These are phyloP conservation scores for Phycodurus eques DNA, from an alignment of 2,113 vertebrate species.

Conservation along the genomic window DNA sequence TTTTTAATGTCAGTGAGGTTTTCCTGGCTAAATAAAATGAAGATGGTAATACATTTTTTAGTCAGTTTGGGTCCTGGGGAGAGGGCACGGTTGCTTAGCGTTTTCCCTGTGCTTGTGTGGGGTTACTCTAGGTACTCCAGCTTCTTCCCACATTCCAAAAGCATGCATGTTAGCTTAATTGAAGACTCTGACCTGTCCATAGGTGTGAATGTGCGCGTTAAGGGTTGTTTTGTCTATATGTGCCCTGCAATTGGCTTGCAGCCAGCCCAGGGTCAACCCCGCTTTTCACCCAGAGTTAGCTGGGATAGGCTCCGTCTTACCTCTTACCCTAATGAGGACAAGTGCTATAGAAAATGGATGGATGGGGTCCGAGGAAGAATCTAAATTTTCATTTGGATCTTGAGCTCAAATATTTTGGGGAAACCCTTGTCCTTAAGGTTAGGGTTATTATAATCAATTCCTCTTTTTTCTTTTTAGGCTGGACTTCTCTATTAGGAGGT, in stretches of 20 bases:
- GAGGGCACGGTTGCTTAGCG: neutral
- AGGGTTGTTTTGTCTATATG: no score
- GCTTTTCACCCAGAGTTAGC: no score
- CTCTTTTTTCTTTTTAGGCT: constrained; percentile 73
- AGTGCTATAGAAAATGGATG: neutral
- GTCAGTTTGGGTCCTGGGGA: no score
- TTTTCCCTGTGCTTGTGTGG: neutral
- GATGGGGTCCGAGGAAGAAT: neutral
- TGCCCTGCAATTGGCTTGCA: no score
- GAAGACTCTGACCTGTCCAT: neutral
- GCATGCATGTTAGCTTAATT: neutral
- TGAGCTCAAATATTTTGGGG: neutral
- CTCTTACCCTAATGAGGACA: neutral
- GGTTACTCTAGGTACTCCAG: neutral
- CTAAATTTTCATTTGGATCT: no score
- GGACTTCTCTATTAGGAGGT: constrained; percentile 70
- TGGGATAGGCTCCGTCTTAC: neutral
- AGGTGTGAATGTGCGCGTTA: neutral
- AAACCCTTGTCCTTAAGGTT: neutral
- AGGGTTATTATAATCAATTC: constrained; percentile 17
- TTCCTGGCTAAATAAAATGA: no score
- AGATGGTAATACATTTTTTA: no score
- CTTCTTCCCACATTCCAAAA: neutral
- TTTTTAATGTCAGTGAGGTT: no score
- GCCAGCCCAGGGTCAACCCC: no score